Percentiles rank a stretch among this genome's conserved stretches.
These are phyloP conservation scores for Marasmarcha lunaedactyla DNA, from an alignment of 2,888 invertebrate species.

Conservation along the genomic window DNA sequence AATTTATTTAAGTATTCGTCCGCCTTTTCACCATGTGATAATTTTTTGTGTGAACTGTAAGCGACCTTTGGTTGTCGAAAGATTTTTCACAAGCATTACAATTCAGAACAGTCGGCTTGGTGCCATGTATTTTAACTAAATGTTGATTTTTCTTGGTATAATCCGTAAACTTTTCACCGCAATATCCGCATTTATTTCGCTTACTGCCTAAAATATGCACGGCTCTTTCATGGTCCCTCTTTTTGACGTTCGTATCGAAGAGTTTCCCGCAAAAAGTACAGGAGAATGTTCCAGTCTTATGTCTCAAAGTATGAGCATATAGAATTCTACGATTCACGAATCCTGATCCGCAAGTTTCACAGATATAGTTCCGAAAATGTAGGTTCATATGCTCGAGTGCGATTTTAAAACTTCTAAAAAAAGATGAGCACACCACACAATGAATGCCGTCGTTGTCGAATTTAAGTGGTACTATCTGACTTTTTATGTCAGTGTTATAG, in stretches of 20 bases:
- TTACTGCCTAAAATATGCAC: conserved; percentile 16
- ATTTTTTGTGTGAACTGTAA: conserved; percentile 50
- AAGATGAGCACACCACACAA: conserved; percentile 27
- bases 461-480: conserved; percentile 31
- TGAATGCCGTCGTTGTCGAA: conserved; percentile 23
- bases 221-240: conserved; percentile 46
- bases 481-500: conserved; percentile 23
- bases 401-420: conserved; percentile 28
- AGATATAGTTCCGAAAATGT: conserved; percentile 33
- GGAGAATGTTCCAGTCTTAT: conserved; percentile 29
- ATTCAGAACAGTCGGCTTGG: conserved; percentile 37
- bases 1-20: no score
- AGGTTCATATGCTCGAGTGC: conserved; percentile 33
- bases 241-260: conserved; percentile 45
- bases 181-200: conserved; percentile 26
- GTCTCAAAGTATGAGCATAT: conserved; percentile 29
- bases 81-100: conserved; percentile 57
- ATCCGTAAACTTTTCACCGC: conserved; percentile 41
- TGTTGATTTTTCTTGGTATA: conserved; percentile 47
- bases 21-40: conserved; percentile 21
- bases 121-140: conserved; percentile 39
- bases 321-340: conserved; percentile 29
- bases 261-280: conserved; percentile 49
- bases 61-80: conserved; percentile 55
- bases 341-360: conserved; percentile 29